Conservation (phyloP, 2,113 vertebrate genomes). For the Catharus fuscescens region DNA sequence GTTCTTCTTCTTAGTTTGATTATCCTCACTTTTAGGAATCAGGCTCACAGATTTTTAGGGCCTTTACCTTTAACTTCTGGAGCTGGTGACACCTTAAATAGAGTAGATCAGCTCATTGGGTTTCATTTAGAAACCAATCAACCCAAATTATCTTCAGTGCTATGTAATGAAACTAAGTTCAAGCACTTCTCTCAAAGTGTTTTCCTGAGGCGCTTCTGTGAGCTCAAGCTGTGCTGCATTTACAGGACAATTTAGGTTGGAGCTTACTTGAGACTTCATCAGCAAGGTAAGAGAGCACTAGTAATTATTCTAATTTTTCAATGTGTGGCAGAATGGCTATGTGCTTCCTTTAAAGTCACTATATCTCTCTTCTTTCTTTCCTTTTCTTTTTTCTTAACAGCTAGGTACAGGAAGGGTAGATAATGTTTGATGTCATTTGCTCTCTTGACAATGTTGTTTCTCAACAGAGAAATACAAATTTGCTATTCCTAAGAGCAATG, state of each 20-base stretch:
- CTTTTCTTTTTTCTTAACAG: neutral
- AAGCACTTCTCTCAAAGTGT: neutral
- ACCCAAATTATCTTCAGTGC: neutral
- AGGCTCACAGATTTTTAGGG: neutral
- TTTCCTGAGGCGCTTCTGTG: neutral
- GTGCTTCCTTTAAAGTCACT: neutral
- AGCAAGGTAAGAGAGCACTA: neutral
- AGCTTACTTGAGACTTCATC: conserved; percentile 9
- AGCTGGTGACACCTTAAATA: neutral
- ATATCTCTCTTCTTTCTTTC: neutral
- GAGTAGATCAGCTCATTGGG: neutral
- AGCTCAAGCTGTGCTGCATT: neutral
- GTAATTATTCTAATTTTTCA: conserved; percentile 8
- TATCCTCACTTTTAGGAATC: neutral
- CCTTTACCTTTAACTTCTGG: neutral
- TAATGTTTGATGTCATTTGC: neutral
- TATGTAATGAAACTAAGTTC: neutral
- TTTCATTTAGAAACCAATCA: conserved; percentile 25
- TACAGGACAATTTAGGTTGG: neutral
- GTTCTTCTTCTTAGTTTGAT: neutral
- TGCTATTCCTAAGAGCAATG: neutral
- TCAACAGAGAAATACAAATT: neutral
- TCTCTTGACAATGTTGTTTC: neutral
- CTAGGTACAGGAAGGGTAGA: neutral
- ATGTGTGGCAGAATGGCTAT: neutral